A percentile compares a stretch with the other conserved stretches of the same genome.
phyloP scores from a whole-genome alignment of 2,888 invertebrate genomes.

The Tenthredo scrophulariae region DNA sequence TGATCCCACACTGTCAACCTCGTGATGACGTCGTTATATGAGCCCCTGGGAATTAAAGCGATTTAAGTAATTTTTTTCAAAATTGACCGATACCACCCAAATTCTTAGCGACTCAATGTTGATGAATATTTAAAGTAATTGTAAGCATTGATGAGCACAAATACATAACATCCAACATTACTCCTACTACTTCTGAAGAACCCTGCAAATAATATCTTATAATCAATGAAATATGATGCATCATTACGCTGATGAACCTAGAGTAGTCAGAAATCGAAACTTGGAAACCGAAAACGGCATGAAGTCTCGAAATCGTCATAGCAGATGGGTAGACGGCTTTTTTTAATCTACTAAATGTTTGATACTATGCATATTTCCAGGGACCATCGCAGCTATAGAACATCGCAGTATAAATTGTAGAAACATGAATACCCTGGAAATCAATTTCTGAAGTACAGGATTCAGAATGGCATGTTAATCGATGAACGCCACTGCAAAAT shows the following conservation, averaged over 20 bases:
- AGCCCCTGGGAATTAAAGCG: background rate
- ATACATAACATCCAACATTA: background rate
- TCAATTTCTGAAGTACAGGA: background rate
- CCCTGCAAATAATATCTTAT: background rate
- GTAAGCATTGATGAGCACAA: background rate
- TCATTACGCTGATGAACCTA: background rate
- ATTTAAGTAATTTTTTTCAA: background rate
- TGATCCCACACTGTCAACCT: constrained; percentile 34
- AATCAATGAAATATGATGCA: background rate
- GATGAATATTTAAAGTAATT: background rate
- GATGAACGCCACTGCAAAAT: background rate
- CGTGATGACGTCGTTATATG: background rate
- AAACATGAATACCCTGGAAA: background rate
- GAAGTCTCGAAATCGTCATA: background rate
- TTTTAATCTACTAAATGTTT: background rate
- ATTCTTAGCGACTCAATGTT: background rate
- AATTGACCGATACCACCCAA: background rate
- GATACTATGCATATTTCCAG: background rate
- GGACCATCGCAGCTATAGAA: background rate
- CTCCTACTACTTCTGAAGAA: background rate
- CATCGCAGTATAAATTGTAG: background rate
- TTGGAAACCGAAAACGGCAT: background rate
- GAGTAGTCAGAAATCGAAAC: background rate
- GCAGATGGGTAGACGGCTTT: background rate
- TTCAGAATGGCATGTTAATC: background rate